Evolutionary conservation across 2,113 vertebrate species (phyloP).

Genomic region (Cichladusa arquata): DNA sequence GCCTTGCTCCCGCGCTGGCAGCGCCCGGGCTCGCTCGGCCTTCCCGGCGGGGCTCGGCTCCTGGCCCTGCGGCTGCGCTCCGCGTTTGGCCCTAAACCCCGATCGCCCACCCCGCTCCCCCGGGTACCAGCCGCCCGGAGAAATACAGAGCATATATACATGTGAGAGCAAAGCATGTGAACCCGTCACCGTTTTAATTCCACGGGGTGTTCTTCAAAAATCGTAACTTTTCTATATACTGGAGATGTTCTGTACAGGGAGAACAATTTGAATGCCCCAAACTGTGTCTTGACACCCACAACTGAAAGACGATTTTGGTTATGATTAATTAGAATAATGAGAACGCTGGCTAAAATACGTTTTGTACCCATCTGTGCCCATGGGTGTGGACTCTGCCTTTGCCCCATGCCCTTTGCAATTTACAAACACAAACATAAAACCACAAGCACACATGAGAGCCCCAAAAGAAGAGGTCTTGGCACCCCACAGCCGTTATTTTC

Average conservation of each 20-base stretch:
- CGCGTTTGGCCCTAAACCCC: accelerated
- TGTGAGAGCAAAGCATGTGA: not conserved
- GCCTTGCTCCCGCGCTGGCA: too few relatives aligned
- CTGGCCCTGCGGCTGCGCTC: not conserved
- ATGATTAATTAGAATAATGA: not conserved
- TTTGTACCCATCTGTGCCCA: not conserved
- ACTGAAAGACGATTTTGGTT: not conserved
- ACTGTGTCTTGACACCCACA: not conserved
- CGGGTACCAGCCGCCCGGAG: too few relatives aligned
- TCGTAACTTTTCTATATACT: not conserved
- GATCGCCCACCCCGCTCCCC: too few relatives aligned
- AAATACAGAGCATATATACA: too few relatives aligned
- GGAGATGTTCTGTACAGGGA: not conserved
- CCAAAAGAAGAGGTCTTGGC: not conserved
- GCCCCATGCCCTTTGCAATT: not conserved
- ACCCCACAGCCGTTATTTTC: not conserved
- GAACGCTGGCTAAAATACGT: not conserved
- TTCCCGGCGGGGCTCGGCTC: too few relatives aligned
- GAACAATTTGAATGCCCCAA: not conserved
- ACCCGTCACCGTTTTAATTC: not conserved
- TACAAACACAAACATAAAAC: not conserved
- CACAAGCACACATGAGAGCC: not conserved
- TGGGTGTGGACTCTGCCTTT: not conserved
- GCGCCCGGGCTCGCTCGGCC: too few relatives aligned
- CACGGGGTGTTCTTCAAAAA: not conserved